Evolutionary conservation across 1,140 invertebrate species (phyloP), one percentile per base, ranked within the genome.

Genomic region (Ganaspis sp.): DNA sequence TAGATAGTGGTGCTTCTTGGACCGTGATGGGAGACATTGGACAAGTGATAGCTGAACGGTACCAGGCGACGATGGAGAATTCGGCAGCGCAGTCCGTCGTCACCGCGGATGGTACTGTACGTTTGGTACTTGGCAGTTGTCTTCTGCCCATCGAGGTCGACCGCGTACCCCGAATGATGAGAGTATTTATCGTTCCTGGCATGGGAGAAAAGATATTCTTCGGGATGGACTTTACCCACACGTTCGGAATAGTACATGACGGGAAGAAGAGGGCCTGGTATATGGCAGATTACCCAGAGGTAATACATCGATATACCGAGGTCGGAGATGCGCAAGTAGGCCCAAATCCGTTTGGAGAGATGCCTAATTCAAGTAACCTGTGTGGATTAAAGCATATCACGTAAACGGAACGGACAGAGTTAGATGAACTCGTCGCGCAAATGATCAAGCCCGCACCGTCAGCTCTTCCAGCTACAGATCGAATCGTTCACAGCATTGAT

Each of bases 401-500:
- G 4, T 11, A 12, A 15, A 15, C 4, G 9, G 12, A 45, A 45
- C 42, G 42, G 4, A 1, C 11, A 0, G 49, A 21, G 11, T 9
- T 54, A 1, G 49, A 54, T 9, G 17, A 19, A 21, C n/a, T 54
- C 6, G 6, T 54, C 6, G 0, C 2, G 5, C 2, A 0, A 6
- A 0, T 54, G 4, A 23, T 54, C 5, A 21, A 54, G 9, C 49
- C 49, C 0, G 1, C 6, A 0, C 49, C 19, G 11, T 4, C n/a
- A 0, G 3, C 5, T 4, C 49, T 54, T 17, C 49, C 17, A 19
- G 3, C 49, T 4, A 54, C 17, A 21, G n/a, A 54, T 9, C 69
- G 84, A 40, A 73, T 83, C 1, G 34, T 84, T 23, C 86, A 89
- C 79, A 54, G 77, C 9, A 89, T 90, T 26, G 83, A 87, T 21